phyloP scores from a whole-genome alignment of 2,113 vertebrate species.

The Phaethornis superciliosus region DNA sequence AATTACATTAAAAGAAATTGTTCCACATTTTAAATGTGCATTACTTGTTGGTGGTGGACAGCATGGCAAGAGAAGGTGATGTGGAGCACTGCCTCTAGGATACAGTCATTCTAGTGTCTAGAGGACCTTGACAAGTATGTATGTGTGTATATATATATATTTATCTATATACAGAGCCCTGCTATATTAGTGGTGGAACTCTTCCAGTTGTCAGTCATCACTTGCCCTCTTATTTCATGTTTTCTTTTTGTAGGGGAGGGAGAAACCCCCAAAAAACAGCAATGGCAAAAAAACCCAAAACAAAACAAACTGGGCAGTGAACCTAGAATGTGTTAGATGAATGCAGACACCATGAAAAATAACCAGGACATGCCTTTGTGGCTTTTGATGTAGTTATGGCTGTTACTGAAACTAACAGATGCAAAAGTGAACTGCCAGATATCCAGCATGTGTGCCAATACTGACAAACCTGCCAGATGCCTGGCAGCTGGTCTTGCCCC shows the following conservation, averaged over 20 bases:
- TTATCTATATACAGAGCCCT: not conserved
- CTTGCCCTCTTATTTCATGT: conserved; percentile 13
- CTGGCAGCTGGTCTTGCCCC: conserved; percentile 62
- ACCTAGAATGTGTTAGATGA: conserved; percentile 64
- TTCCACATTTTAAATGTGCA: not conserved
- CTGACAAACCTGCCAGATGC: conserved; percentile 70
- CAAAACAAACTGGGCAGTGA: conserved; percentile 2
- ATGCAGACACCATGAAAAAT: conserved; percentile 69
- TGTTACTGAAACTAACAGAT: conserved; percentile 70
- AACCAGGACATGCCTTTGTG: conserved; percentile 66
- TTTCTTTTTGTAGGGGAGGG: not conserved
- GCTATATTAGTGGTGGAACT: not conserved
- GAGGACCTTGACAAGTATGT: not conserved
- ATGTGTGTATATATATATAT: not conserved
- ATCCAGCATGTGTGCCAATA: conserved; percentile 46
- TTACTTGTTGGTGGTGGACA: not conserved
- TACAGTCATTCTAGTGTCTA: not conserved
- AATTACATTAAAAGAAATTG: not conserved
- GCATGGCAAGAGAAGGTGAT: not conserved
- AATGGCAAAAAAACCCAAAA: too few species aligned
- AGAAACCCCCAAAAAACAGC: too few species aligned
- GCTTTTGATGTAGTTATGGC: conserved; percentile 66
- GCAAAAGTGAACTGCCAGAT: conserved; percentile 65
- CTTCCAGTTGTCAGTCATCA: not conserved
- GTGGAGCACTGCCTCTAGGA: not conserved